phyloP scores from a whole-genome alignment of 2,888 invertebrate genomes.

The Caradrina clavipalpis region DNA sequence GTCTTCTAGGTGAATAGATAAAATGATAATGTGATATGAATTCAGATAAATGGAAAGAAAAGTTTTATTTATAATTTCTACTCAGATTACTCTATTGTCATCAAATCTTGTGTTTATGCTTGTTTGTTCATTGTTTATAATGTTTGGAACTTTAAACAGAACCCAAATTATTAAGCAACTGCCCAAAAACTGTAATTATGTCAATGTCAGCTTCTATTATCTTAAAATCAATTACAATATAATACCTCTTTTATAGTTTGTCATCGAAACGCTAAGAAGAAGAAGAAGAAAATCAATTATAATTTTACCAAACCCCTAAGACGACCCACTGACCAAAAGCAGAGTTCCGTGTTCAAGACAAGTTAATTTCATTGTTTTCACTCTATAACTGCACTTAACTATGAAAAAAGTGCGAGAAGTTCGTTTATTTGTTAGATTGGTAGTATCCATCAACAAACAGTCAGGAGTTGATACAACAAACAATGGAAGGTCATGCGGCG shows the following conservation, averaged over 20 bases:
- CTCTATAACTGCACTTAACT: conserved; percentile 5
- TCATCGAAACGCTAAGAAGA: no score
- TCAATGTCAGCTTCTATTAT: conserved; percentile 37
- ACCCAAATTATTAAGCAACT: conserved; percentile 15
- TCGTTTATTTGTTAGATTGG: conserved; percentile 13
- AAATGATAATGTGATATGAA: no score
- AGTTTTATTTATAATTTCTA: no score
- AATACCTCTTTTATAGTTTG: no score
- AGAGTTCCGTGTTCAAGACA: neutral
- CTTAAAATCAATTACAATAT: conserved; percentile 12
- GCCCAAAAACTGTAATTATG: conserved; percentile 32
- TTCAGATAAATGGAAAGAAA: no score
- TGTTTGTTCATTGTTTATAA: conserved; percentile 1
- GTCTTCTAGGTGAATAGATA: no score
- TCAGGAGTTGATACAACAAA: conserved; percentile 50
- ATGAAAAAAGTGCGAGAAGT: conserved; percentile 1
- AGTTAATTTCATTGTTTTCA: conserved; percentile 5
- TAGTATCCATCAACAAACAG: conserved; percentile 46
- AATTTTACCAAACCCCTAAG: no score
- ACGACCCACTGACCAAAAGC: no score
- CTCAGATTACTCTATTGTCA: neutral
- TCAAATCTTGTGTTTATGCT: neutral
- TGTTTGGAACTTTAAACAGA: neutral
- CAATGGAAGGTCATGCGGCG: conserved; percentile 66
- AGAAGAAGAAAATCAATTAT: no score